Conservation (phyloP, 92 coral and sea anemone species). For the Pocillopora grandis region DNA sequence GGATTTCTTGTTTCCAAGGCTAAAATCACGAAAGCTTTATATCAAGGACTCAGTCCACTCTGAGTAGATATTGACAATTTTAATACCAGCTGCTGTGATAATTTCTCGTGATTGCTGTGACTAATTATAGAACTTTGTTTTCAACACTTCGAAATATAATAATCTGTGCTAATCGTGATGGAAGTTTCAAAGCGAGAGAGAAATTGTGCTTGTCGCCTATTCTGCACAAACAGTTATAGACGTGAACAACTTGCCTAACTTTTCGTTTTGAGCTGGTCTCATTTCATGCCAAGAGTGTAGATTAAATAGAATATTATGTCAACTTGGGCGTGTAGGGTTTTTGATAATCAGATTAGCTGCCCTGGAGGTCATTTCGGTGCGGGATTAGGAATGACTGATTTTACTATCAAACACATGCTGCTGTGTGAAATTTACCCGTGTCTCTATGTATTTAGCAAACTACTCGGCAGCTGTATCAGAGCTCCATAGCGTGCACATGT, state of each 20-base stretch:
- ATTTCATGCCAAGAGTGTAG: not conserved
- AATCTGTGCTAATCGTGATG: not conserved
- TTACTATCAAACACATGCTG: too few species aligned
- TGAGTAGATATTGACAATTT: constrained; percentile 4
- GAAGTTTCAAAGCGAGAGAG: not conserved
- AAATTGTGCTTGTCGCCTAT: not conserved
- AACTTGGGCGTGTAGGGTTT: not conserved
- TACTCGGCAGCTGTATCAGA: too few species aligned
- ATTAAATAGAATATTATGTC: not conserved
- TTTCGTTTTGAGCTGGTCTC: not conserved
- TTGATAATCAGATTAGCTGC: too few species aligned
- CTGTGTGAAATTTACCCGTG: too few species aligned
- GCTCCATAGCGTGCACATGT: too few species aligned
- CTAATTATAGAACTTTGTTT: not conserved
- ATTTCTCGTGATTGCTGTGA: not conserved
- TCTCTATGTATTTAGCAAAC: too few species aligned
- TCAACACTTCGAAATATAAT: not conserved
- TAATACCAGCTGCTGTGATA: not conserved
- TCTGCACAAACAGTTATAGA: not conserved
- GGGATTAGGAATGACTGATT: constrained; percentile 10
- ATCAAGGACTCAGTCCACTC: not conserved
- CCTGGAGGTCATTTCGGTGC: not conserved
- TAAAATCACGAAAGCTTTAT: not conserved
- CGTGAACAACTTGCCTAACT: too few species aligned
- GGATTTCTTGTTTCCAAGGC: not conserved